A percentile compares a stretch with the other conserved stretches of the same genome.
These are phyloP conservation scores for Rhodinocichla rosea DNA, from an alignment of 2,113 vertebrate genomes.

Conservation along the genomic window DNA sequence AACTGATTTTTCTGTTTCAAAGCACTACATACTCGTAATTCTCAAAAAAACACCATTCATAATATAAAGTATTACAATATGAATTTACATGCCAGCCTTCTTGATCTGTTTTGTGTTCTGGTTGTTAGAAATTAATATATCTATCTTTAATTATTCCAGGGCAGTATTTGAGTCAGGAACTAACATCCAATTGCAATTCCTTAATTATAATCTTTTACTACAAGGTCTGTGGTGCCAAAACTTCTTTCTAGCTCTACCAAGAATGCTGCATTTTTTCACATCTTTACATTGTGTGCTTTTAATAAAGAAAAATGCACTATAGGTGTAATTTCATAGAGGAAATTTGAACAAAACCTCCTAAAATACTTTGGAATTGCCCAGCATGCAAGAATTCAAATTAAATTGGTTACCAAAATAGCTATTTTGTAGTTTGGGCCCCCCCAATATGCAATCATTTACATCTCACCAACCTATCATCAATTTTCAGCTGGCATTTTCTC, in stretches of 20 bases:
- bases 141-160: background rate
- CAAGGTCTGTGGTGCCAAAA: background rate
- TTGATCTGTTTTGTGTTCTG: background rate
- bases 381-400: background rate
- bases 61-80: background rate
- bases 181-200: background rate
- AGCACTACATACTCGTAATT: background rate
- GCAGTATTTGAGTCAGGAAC: background rate
- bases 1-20: background rate
- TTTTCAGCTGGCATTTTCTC: conserved; percentile 17
- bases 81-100: background rate
- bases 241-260: background rate
- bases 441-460: background rate
- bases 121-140: background rate
- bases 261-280: background rate
- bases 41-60: accelerated
- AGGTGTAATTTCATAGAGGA: background rate
- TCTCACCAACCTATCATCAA: background rate
- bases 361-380: background rate
- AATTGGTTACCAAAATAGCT: background rate
- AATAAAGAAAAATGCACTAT: background rate
- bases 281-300: background rate
- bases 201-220: background rate
- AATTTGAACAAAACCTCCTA: background rate
- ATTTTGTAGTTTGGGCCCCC: background rate